Evolutionary conservation across 2,113 vertebrate species (phyloP), one percentile per base, ranked within the genome.

Genomic region (Labeo catla): DNA sequence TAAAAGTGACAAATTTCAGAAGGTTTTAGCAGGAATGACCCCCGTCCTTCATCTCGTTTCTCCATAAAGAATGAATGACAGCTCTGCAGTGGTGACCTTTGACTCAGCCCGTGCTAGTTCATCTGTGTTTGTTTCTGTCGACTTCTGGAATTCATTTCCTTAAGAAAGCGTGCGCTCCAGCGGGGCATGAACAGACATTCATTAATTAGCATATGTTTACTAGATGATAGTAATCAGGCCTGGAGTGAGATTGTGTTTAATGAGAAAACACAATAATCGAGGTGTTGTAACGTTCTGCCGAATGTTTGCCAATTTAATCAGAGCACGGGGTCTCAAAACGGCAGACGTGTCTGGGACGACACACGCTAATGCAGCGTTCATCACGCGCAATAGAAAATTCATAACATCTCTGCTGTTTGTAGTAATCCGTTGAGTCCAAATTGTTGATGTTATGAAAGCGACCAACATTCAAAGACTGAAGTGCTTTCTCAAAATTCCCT

Each of bases 201-300:
- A 93, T 93, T 91, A 85, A 92, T 93, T 90, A 91, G 87, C 89
- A 88, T 87, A 90, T 93, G 89, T 92, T 92, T 90, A 76, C 85
- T 76, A 88, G 83, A 73, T 88, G 90, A 93, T 91, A 90, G 76
- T 76, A 45, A 91, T 93, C 87, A 88, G 81, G 87, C 88, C 59
- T 79, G 87, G 90, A 91, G 80, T 82, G 85, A 88, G 83, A 63
- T 89, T 70, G 66, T 72, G 89, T 73, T 86, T 92, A 73, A 81
- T 90, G 90, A 92, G 61, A 89, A 91, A 90, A 74, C 86, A 86
- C 85, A 90, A 89, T 68, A 87, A 89, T 80, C 88, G 88, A 89
- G 74, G 45, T 88, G 88, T 88, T 72, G 61, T 87, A 74, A 84
- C 66, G 54, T 82, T 76, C 52, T 74, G 12, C 84, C 72, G 85